Evolutionary conservation across 2,113 vertebrate genomes (phyloP).

Genomic region (Gorsachius goisagi): DNA sequence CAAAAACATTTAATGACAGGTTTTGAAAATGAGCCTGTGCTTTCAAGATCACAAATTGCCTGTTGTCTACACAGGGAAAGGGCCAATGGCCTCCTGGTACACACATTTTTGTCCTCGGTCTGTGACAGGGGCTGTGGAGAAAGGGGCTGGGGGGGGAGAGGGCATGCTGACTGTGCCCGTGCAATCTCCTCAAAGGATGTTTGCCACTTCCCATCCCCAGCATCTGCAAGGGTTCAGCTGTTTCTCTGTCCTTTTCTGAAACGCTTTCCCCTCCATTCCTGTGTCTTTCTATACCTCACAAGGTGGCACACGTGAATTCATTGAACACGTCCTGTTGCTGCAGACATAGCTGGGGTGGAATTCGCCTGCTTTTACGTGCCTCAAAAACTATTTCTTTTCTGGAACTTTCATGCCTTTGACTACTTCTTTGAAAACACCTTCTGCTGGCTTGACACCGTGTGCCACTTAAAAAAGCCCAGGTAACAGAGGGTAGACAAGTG

Average conservation of each 20-base stretch:
- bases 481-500: not conserved
- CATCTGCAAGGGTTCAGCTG: not conserved
- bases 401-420: not conserved
- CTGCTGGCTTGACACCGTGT: not conserved
- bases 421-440: not conserved
- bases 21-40: not conserved
- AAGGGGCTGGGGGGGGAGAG: not conserved
- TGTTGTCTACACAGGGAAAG: not conserved
- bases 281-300: not conserved
- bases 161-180: too few relatives aligned
- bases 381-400: not conserved
- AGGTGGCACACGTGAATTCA: not conserved
- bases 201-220: not conserved
- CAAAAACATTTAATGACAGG: not conserved
- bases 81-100: not conserved
- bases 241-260: not conserved
- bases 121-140: not conserved
- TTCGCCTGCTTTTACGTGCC: not conserved
- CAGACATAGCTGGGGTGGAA: not conserved
- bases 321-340: not conserved
- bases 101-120: not conserved
- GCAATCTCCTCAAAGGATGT: not conserved
- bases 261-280: not conserved
- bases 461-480: not conserved
- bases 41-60: not conserved